Percentiles rank a stretch among this genome's conserved stretches.
phyloP scores from a whole-genome alignment of 2,888 invertebrate species.

The Pinctada fucata region DNA sequence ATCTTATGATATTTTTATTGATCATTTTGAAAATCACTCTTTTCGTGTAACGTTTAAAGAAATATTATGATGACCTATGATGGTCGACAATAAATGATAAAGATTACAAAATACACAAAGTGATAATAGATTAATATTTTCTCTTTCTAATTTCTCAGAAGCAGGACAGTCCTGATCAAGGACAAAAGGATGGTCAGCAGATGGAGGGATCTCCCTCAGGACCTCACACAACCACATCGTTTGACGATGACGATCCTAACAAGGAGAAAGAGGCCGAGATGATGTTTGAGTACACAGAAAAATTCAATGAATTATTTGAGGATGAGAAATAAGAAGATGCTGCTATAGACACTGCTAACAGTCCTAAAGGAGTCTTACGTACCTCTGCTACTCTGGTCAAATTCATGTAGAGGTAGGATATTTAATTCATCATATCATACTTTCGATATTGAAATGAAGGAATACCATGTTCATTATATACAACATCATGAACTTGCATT shows the following conservation, averaged over 20 bases:
- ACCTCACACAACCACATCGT: slow-evolving; percentile 51
- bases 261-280: slow-evolving; percentile 76
- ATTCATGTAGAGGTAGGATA: slow-evolving; percentile 68
- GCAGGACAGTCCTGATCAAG: slow-evolving; percentile 41
- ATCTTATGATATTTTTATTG: too few relatives aligned
- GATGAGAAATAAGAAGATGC: slow-evolving; percentile 73
- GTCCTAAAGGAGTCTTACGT: slow-evolving; percentile 75
- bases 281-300: slow-evolving; percentile 76
- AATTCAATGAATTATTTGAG: slow-evolving; percentile 76
- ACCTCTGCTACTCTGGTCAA: slow-evolving; percentile 75
- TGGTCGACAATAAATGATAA: too few relatives aligned
- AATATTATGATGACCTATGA: too few relatives aligned
- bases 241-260: slow-evolving; percentile 75
- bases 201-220: slow-evolving; percentile 50
- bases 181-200: slow-evolving; percentile 33
- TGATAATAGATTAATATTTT: not conserved
- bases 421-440: not conserved
- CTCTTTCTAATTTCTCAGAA: slow-evolving; percentile 9
- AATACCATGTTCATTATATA: too few relatives aligned
- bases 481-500: too few relatives aligned
- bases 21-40: too few relatives aligned
- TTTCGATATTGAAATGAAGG: too few relatives aligned
- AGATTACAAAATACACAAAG: too few relatives aligned
- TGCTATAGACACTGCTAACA: slow-evolving; percentile 76
- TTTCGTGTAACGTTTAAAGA: too few relatives aligned